Base-by-base conservation (phyloP, 2,113 vertebrate species). In the Clarias gariepinus region DNA sequence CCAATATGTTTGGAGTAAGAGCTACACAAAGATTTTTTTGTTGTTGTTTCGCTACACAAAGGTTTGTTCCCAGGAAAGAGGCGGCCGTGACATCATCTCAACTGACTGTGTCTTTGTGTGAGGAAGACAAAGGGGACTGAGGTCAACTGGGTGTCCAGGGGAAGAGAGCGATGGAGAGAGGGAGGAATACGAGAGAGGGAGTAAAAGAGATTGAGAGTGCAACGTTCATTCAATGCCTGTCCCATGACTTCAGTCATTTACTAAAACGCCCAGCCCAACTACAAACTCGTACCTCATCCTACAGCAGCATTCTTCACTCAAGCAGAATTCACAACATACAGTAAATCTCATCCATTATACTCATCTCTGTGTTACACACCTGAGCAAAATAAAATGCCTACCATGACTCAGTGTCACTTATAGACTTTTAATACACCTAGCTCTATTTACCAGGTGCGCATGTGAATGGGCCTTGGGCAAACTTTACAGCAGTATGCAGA, bases 11-110 rank as follows among this genome's bases (percentile, higher is more conserved):
- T 91, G 92, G 94, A 93, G 90, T 93, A 93, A 93, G 89, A 89
- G 94, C 93, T 90, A 92, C 92, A 95, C 95, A 95, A 95, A 95
- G 94, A 94, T 95, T 94, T 91, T 95, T 93, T 95, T 95, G 94
- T 95, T 94, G 94, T 95, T 95, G 91, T 94, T 93, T 90, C 90
- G 80, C 91, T 91, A 91, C 93, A 95, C 94, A 95, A 95, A 94
- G 93, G 90, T 95, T 95, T 94, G 91, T 92, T 95, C 93, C 94
- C 94, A 94, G 93, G 94, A 95, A 94, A 94, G 95, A 93, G 93
- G 93, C 92, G 60, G 92, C 85, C 91, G 92, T 95, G 94, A 95
- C 95, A 95, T 95, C 94, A 95, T 94, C 91, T 94, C 92, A 90
- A 94, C 93, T 95, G 94, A 95, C 94, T 94, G 94, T 88, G 91